phyloP scores from a whole-genome alignment of 2,113 vertebrate species.

The Psophia crepitans region DNA sequence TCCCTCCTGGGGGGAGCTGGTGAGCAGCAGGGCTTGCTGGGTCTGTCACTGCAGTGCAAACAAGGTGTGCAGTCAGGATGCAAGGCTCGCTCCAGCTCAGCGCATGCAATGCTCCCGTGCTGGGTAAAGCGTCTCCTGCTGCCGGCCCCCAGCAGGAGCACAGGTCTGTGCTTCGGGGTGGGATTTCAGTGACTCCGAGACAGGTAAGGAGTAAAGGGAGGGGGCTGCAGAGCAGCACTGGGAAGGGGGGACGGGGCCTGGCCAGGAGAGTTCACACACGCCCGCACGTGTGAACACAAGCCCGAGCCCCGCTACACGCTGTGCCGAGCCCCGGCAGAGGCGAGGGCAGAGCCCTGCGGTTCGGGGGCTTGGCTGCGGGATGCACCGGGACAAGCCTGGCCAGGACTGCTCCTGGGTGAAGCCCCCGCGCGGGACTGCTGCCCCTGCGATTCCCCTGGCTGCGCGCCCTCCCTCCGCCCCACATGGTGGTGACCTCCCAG shows the following conservation, averaged over 20 bases:
- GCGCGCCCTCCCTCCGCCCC: background rate
- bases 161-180: background rate
- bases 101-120: rapidly evolving
- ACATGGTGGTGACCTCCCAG: background rate
- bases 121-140: background rate
- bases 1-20: background rate
- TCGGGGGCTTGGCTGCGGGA: background rate
- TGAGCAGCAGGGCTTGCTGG: background rate
- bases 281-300: rapidly evolving
- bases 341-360: background rate
- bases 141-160: background rate
- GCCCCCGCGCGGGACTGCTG: no score
- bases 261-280: background rate
- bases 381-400: no score
- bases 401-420: background rate
- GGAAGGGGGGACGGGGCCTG: background rate
- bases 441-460: rapidly evolving
- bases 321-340: background rate
- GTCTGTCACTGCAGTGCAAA: background rate
- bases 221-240: background rate
- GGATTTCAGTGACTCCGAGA: background rate
- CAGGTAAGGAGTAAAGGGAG: background rate
- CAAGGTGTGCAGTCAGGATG: rapidly evolving
- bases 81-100: background rate
- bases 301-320: background rate